A percentile compares a stretch with the other conserved stretches of the same genome.
Conservation (phyloP, 2,113 vertebrate genomes). For the Chloropsis hardwickii region DNA sequence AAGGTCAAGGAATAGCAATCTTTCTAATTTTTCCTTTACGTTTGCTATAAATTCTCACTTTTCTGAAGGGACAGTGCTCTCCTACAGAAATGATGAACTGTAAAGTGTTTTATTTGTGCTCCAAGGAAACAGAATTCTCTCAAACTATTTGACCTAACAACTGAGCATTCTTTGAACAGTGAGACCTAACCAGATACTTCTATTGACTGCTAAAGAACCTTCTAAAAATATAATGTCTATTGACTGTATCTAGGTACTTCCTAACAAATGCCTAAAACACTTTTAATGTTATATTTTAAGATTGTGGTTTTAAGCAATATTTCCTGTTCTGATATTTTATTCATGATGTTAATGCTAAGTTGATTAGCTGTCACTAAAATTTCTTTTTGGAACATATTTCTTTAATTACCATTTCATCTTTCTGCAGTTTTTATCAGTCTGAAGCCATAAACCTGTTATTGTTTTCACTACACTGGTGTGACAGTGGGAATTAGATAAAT, state of each 20-base stretch:
- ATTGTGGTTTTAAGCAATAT: constrained; percentile 1
- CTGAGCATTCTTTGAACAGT: background rate
- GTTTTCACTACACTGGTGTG: background rate
- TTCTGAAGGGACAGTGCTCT: background rate
- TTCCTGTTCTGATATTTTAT: constrained; percentile 56
- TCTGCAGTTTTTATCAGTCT: background rate
- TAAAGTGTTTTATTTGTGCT: background rate
- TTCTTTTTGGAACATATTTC: background rate
- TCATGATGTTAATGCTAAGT: constrained; percentile 5
- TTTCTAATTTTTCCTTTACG: background rate
- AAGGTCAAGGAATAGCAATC: background rate
- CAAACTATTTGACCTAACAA: background rate
- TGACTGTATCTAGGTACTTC: background rate
- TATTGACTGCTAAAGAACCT: background rate
- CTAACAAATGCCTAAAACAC: background rate
- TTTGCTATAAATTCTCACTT: background rate
- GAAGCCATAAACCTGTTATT: background rate
- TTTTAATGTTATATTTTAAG: constrained; percentile 9
- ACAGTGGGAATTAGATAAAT: background rate
- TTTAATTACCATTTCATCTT: background rate
- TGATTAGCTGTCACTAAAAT: constrained; percentile 23
- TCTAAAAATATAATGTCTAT: background rate
- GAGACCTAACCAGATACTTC: background rate
- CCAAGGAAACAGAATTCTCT: background rate
- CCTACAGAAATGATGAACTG: background rate